Evolutionary conservation across 1,140 invertebrate genomes (phyloP), one percentile per base, ranked within the genome.

Genomic region (Matsumurasca onukii): DNA sequence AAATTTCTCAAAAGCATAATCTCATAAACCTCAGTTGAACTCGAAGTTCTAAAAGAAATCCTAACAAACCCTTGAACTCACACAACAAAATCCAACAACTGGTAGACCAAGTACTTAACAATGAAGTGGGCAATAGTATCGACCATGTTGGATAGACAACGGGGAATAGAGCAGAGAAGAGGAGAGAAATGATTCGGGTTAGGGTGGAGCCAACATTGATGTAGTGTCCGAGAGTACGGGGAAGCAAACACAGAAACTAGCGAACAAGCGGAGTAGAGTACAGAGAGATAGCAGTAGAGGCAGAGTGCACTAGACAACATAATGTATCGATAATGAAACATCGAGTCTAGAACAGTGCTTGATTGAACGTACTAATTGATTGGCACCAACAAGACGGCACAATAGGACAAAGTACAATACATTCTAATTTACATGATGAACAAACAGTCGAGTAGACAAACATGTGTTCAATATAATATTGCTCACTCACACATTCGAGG

Each of bases 361-460:
- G 55, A 59, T 59, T 59, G 55, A 24, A 59, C 55, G 55, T 13
- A 59, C 55, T 59, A 59, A 59, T 59, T 59, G 55, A 59, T 59
- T 59, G 55, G 55, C 25, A 59, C 55, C 55, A 59, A 27, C 55
- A 59, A 59, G 55, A 59, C 55, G 55, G 25, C 55, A 59, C 55
- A 59, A 59, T 59, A 27, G 55, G 55, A 13, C 55, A 59, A 59
- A 59, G 55, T 59, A 59, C 55, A 59, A 59, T 59, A 59, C 55
- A 59, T 59, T 59, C 55, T 59, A 59, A 59, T 59, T 59, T 59
- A 59, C 55, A 59, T 59, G 55, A 59, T 59, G 55, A 59, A 59
- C 55, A 59, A 59, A 59, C 55, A 29, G 24, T 27, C 15, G 24
- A 27, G 55, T 27, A 59, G 13, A 59, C 55, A 59, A 13, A 59